Base-by-base conservation (phyloP, 1,140 invertebrate genomes). In the Metopolophium dirhodum region DNA sequence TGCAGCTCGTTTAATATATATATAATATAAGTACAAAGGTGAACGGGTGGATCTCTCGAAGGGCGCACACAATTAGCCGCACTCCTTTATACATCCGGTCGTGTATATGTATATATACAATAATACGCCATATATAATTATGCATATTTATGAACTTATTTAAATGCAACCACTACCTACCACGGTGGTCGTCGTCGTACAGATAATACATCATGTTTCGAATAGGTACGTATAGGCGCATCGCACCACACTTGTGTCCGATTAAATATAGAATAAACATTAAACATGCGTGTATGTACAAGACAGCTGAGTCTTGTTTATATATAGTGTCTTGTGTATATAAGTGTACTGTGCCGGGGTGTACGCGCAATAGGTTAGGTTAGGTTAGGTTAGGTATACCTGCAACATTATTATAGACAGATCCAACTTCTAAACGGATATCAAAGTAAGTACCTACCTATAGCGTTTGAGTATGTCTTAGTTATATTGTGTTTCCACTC, bases 141-240 rank as follows among this genome's bases (percentile, higher is more conserved):
- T 91, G 45, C 45, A 82, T 91, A 82, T 91, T 91, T 68, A 91
- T 77, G 11, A 68, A 61, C 26, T 77, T 61, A 91, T 91, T 91
- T 91, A 51, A 77, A 91, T 91, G 61, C 90, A 18, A 41, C 89
- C 54, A 22, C 51, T 41, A 3, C 41, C 41, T 51, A 51, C 49
- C 49, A 18, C 49, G 51, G 51, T 54, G 51, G 51, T 41, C n/a
- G 54, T 57, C 35, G 37, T 68, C 0, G n/a, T 41, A 26, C 83
- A 18, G 30, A 45, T 85, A 85, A 22, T 85, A 26, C 37, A 85
- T 77, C 61, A 77, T 77, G 61, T 77, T 77, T n/a, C 30, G 61
- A 77, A 77, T 77, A 30, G 2, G 22, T 54, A 11, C 37, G 37
- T 68, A 85, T 23, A 45, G 83, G 22, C 22, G 8, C 9, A 26